phyloP scores from a whole-genome alignment of 2,888 invertebrate species.

The Drosophila robusta region DNA sequence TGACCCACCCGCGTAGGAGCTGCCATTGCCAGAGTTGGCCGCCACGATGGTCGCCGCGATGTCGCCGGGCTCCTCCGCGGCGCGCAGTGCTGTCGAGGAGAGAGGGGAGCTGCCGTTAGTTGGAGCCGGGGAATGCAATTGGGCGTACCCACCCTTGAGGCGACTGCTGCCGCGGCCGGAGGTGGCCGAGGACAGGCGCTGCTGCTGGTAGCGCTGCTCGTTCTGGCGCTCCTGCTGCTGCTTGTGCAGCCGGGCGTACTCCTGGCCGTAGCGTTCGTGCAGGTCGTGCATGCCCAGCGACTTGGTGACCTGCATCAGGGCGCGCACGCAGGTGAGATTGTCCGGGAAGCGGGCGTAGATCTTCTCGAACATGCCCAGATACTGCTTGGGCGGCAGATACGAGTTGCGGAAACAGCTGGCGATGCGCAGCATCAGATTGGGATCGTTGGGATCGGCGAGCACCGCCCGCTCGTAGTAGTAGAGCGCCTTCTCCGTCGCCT shows the following conservation, averaged over 20 bases:
- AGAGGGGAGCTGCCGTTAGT: neutral
- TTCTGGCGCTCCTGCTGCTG: conserved; percentile 79
- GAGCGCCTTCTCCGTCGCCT: conserved; percentile 94
- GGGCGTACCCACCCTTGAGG: conserved; percentile 50
- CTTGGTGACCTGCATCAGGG: conserved; percentile 84
- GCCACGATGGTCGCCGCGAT: conserved; percentile 39
- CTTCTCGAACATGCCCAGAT: conserved; percentile 84
- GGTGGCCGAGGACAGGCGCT: conserved; percentile 76
- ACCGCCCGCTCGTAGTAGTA: conserved; percentile 93
- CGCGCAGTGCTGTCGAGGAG: conserved; percentile 51
- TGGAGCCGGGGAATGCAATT: no score
- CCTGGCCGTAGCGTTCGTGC: conserved; percentile 91
- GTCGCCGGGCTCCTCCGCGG: conserved; percentile 62
- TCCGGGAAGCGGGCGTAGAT: conserved; percentile 96
- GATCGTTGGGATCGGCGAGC: conserved; percentile 90
- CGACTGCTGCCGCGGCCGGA: conserved; percentile 67
- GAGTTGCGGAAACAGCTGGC: conserved; percentile 93
- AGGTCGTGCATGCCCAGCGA: conserved; percentile 94
- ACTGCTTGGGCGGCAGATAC: conserved; percentile 87
- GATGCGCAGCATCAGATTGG: conserved; percentile 94
- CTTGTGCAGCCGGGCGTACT: conserved; percentile 90
- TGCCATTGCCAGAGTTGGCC: conserved; percentile 46
- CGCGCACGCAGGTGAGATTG: conserved; percentile 96
- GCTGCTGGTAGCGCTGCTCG: conserved; percentile 80
- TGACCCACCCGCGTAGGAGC: conserved; percentile 47